These are phyloP conservation scores for Whitmania pigra DNA, from an alignment of 1,140 invertebrate genomes.

Conservation along the genomic window DNA sequence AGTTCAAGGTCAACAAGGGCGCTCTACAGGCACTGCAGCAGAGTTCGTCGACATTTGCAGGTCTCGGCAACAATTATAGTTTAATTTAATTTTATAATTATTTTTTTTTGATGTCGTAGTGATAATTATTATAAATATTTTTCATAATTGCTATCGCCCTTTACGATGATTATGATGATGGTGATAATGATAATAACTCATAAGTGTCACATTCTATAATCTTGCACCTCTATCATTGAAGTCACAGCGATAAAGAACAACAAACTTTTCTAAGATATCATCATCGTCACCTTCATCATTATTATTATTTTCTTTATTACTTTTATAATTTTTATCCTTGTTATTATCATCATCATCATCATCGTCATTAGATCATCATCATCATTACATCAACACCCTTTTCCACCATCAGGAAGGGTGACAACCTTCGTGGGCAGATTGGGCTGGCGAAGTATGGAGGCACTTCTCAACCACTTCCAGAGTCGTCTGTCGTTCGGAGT, in stretches of 20 bases:
- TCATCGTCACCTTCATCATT: no score
- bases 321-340: no score
- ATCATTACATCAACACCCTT: no score
- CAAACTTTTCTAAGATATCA: no score
- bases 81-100: no score
- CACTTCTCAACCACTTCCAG: slow-evolving; percentile 82
- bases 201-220: no score
- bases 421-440: slow-evolving; percentile 78
- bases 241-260: no score
- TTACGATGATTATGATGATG: no score
- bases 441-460: slow-evolving; percentile 80
- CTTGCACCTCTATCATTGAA: no score
- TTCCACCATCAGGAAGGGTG: slow-evolving; percentile 61
- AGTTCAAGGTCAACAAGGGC: slow-evolving; percentile 74
- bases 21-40: slow-evolving; percentile 81
- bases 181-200: no score
- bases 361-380: background rate
- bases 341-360: background rate
- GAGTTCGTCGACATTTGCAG: slow-evolving; percentile 85
- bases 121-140: slow-evolving; percentile 28
- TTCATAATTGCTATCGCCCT: background rate
- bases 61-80: no score
- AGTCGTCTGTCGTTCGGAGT: slow-evolving; percentile 85
- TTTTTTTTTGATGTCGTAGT: no score
- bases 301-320: background rate